A percentile compares a stretch with the other conserved stretches of the same genome.
phyloP scores from a whole-genome alignment of 2,797 vertebrate species.

The Danio aesculapii region DNA sequence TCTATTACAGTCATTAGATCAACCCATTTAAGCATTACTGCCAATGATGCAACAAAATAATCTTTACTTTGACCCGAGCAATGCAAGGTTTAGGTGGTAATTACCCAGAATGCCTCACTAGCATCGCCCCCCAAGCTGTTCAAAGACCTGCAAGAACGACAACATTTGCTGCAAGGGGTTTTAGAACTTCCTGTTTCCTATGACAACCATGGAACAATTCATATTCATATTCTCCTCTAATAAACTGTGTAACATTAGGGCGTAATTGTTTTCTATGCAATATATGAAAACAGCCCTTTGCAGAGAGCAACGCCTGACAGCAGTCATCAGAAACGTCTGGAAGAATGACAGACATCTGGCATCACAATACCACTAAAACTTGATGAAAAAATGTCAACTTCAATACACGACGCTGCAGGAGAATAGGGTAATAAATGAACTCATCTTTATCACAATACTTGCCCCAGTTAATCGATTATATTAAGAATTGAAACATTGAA shows the following conservation, averaged over 20 bases:
- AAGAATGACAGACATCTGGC: constrained; percentile 18
- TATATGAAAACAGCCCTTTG: constrained; percentile 57
- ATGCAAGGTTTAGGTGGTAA: constrained; percentile 74
- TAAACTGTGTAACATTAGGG: constrained; percentile 81
- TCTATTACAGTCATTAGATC: constrained; percentile 10
- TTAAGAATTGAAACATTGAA: no score
- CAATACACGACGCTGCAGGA: no score
- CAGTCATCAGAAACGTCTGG: constrained; percentile 35
- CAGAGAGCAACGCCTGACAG: constrained; percentile 9
- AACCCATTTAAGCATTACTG: constrained; percentile 35
- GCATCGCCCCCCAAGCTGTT: constrained; percentile 83
- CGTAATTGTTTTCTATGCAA: constrained; percentile 79
- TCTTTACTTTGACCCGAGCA: constrained; percentile 61
- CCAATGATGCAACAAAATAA: constrained; percentile 48
- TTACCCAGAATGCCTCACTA: constrained; percentile 81
- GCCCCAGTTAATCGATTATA: no score
- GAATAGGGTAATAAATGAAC: no score
- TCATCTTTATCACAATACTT: no score
- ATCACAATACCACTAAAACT: background rate
- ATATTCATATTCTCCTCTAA: constrained; percentile 78
- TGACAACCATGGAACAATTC: constrained; percentile 83
- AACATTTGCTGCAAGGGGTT: constrained; percentile 82
- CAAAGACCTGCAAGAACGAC: constrained; percentile 79
- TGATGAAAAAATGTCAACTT: background rate
- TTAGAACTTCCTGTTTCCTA: constrained; percentile 82